These are phyloP conservation scores for Melanostoma mellinum DNA, from an alignment of 2,888 invertebrate species.

Conservation along the genomic window DNA sequence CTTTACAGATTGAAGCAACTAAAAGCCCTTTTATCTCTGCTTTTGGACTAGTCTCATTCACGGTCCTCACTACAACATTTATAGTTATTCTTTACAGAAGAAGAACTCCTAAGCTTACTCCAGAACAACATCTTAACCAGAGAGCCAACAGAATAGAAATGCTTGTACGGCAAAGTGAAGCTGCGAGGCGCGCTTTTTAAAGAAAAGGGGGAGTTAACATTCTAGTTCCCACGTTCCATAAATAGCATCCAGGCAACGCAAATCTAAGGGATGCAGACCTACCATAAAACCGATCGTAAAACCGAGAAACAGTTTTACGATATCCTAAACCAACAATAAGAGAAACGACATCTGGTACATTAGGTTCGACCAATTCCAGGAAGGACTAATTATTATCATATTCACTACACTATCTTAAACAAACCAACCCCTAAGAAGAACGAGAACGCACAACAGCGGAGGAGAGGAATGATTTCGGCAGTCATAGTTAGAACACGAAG, in stretches of 20 bases:
- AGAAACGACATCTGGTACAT: no score
- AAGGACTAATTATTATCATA: no score
- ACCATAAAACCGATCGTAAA: background rate
- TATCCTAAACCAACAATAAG: no score
- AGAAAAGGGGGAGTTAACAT: background rate
- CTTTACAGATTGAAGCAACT: conserved; percentile 2
- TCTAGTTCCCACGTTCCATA: background rate
- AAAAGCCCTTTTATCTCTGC: conserved; percentile 1
- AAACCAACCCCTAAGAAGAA: no score
- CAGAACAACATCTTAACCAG: background rate
- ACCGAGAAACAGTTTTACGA: no score
- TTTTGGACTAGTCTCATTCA: background rate
- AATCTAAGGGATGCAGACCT: background rate
- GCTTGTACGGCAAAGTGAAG: background rate
- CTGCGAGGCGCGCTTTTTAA: background rate
- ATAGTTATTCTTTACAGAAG: no score
- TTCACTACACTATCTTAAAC: no score
- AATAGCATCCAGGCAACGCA: background rate
- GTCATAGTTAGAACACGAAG: no score
- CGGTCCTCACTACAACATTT: background rate
- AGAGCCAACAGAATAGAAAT: background rate
- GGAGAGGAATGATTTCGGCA: no score
- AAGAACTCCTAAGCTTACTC: no score
- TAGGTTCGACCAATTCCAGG: no score
- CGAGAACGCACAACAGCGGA: no score